Evolutionary conservation across 2,888 invertebrate species (phyloP), one percentile per base, ranked within the genome.

Genomic region (Dolichopus griseipennis): DNA sequence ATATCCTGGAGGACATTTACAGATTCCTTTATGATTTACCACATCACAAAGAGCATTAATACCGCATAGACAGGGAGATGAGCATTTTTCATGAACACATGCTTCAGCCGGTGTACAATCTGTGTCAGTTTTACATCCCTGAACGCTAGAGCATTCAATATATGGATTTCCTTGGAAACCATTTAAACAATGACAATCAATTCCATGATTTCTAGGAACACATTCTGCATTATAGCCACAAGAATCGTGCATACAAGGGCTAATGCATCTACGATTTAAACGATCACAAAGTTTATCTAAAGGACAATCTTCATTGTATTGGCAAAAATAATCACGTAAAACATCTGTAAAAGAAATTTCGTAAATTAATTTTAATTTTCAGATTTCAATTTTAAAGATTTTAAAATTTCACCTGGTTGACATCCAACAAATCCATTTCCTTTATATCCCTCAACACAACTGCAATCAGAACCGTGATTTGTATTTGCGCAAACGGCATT

Each of bases 281-380:
- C 93, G 86, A 80, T 94, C 93, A 78, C 94, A 95, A 27, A 92
- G 83, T 75, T 91, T 88, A 75, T 90, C 87, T n/a, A 91, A 90
- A 68, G 93, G 92, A 78, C 94, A 95, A 76, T 94, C 93, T 83
- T 92, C 93, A 76, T 94, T 93, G 80, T 92, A 93, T 78, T 93
- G 93, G 78, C 94, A 94, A 67, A 93, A 85, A 73, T 86, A 84
- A 74, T 83, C 83, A 71, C 83, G 79, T 64, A 80, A 78, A 41
- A 78, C 76, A 20, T 82, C 85, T 85, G 71, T 69, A 43, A 34
- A 34, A 34, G 5, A 34, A 34, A 37, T 37, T 10, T 37, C 8
- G 4, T 37, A 37, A 27, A 10, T 37, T 37, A 9, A 2, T 5
- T 37, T 37, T 10, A 10, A 37, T 10, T 37, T 37, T 27, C 5